Base-by-base conservation (phyloP, 2,888 invertebrate species). In the Brachyptera risi region DNA sequence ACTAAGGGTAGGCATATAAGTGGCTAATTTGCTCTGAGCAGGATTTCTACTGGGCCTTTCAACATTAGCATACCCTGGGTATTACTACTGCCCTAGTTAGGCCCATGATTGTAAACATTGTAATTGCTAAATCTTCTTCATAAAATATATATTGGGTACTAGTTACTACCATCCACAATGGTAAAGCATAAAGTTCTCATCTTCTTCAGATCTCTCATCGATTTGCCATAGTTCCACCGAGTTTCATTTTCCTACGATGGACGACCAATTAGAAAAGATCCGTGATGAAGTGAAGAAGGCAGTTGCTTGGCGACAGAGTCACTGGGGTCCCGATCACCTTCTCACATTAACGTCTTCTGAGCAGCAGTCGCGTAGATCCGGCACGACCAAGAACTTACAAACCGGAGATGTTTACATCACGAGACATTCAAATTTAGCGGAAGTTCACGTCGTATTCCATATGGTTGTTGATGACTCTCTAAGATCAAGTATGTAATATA, bases 391-490 rank as follows among this genome's bases (percentile, higher is more conserved):
- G 69, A 79, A 83, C 67, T 78, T 92, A 65, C 87, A 86, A 74
- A 82, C 90, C 1, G 94, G 94, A 0, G 95, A 95, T 78, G 87
- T 92, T 71, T 90, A 88, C 72, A 81, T 92, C 61, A 92, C 92
- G 5, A 81, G 85, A 67, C 97, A 97, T 83, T 94, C 95, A 68
- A 96, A 96, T 81, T 82, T 98, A 66, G 88, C 92, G 1, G 92
- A 96, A 73, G 90, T 91, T 49, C 97, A 99, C 78, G 88, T 96
- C 1, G 88, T 97, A 51, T 99, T 96, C 78, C 98, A 99, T 73
- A 84, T 99, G 72, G 89, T 97, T 5, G 87, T 89, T 0, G 96
- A 96, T 73, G 95, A 96, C 70, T 80, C 80, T 26, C 75, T 84
- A 13, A 73, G 79, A 71, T 79, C 79, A 61, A 76, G 79, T 79